These are phyloP conservation scores for Elysia chlorotica DNA, from an alignment of 1,140 invertebrate genomes.

Conservation along the genomic window DNA sequence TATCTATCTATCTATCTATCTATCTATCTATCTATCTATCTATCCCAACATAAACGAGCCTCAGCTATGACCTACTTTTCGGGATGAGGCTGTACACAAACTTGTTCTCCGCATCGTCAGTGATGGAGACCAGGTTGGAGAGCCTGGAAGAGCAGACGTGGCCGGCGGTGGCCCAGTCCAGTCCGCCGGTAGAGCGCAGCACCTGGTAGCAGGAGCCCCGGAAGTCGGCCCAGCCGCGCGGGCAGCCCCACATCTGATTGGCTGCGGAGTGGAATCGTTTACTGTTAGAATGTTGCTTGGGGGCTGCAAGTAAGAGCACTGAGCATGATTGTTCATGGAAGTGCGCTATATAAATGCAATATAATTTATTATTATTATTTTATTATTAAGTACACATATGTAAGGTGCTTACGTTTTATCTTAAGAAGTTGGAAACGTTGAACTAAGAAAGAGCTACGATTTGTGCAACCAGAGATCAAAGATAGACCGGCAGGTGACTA, in stretches of 20 bases:
- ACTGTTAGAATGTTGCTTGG: too few species aligned
- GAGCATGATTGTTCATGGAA: too few species aligned
- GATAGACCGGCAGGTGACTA: too few species aligned
- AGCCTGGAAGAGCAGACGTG: not conserved
- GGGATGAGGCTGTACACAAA: slow-evolving; percentile 27
- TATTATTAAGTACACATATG: too few species aligned
- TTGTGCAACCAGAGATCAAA: too few species aligned
- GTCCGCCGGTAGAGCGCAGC: not conserved
- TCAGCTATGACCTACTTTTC: slow-evolving; percentile 20
- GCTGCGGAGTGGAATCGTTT: slow-evolving; percentile 1
- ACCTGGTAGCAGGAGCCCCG: slow-evolving; percentile 23
- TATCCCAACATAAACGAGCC: not conserved
- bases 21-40: not conserved
- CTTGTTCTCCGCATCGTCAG: slow-evolving; percentile 28
- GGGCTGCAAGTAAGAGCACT: too few species aligned
- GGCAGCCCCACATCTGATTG: slow-evolving; percentile 23
- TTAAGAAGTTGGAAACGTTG: too few species aligned
- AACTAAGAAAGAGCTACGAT: too few species aligned
- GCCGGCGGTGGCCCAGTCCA: not conserved
- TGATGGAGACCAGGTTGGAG: slow-evolving; percentile 7
- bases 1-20: not conserved
- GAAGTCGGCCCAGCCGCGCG: slow-evolving; percentile 5
- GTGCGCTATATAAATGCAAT: too few species aligned
- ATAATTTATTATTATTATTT: too few species aligned
- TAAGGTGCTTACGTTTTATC: too few species aligned